These are phyloP conservation scores for Enteromius mattozi DNA, from an alignment of 2,797 vertebrate species.

Conservation along the genomic window DNA sequence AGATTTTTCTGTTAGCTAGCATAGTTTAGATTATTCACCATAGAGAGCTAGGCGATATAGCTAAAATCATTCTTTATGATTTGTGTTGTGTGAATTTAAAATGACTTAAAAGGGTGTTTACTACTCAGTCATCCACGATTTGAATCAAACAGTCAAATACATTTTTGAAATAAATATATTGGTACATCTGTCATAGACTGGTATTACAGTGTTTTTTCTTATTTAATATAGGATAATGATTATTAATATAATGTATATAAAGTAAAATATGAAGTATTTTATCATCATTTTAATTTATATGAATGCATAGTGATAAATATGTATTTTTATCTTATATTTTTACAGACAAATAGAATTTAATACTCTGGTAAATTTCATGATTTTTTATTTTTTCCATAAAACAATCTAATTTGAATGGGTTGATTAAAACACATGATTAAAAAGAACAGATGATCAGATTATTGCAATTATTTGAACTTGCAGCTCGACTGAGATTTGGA, in stretches of 20 bases:
- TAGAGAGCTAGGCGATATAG: too few relatives aligned
- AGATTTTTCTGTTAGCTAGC: too few relatives aligned
- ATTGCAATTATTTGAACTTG: neutral
- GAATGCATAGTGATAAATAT: neutral
- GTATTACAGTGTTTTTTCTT: neutral
- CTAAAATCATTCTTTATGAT: too few relatives aligned
- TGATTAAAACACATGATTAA: neutral
- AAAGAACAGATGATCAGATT: neutral
- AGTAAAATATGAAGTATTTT: too few relatives aligned
- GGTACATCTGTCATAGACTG: neutral
- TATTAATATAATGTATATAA: too few relatives aligned
- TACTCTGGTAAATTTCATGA: neutral
- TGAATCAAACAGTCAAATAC: neutral
- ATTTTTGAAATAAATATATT: neutral
- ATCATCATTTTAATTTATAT: too few relatives aligned
- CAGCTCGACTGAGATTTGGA: neutral
- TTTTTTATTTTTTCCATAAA: neutral
- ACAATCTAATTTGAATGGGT: neutral
- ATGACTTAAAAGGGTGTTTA: too few relatives aligned
- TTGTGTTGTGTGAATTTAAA: too few relatives aligned
- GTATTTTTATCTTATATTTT: too few relatives aligned
- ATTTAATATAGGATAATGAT: too few relatives aligned
- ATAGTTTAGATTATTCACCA: too few relatives aligned
- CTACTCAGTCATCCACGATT: neutral
- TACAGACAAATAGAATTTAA: too few relatives aligned